Percentiles rank a stretch among this genome's conserved stretches.
Evolutionary conservation across 2,888 invertebrate genomes (phyloP).

Genomic region (Cerceris rybyensis): DNA sequence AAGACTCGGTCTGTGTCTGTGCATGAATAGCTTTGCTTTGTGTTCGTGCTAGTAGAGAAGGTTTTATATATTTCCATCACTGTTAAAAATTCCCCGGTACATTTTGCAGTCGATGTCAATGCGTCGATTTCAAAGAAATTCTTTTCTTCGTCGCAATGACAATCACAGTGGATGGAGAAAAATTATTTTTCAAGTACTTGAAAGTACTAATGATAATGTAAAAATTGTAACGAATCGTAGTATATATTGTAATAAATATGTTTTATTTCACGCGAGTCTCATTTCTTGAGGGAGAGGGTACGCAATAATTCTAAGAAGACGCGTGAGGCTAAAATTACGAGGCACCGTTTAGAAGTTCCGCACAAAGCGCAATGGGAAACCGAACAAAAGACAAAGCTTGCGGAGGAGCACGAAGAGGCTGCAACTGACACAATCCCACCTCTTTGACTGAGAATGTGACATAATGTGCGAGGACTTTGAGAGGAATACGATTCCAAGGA

Average conservation of each 20-base stretch:
- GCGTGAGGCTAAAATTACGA: conserved; percentile 46
- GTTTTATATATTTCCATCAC: not conserved
- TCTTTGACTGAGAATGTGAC: conserved; percentile 65
- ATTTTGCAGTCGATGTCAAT: not conserved
- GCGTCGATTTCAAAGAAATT: too few relatives aligned
- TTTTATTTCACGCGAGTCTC: conserved; percentile 12
- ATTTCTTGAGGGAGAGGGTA: conserved; percentile 27
- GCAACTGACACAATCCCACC: conserved; percentile 64
- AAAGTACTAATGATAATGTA: too few relatives aligned
- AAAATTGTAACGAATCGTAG: not conserved
- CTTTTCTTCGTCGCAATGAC: too few relatives aligned
- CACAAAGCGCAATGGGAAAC: conserved; percentile 38
- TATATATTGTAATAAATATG: not conserved
- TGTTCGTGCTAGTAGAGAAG: not conserved
- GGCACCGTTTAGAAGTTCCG: conserved; percentile 26
- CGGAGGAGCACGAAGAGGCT: conserved; percentile 62
- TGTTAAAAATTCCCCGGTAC: not conserved
- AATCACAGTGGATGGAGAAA: too few relatives aligned
- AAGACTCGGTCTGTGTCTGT: not conserved
- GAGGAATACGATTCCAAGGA: conserved; percentile 69
- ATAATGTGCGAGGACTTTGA: conserved; percentile 62
- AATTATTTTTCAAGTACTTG: too few relatives aligned
- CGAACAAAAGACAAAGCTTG: conserved; percentile 47
- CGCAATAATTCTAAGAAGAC: conserved; percentile 44
- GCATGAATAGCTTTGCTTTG: not conserved